Conservation (phyloP, 2,888 invertebrate genomes). For the Philereme transversata region DNA sequence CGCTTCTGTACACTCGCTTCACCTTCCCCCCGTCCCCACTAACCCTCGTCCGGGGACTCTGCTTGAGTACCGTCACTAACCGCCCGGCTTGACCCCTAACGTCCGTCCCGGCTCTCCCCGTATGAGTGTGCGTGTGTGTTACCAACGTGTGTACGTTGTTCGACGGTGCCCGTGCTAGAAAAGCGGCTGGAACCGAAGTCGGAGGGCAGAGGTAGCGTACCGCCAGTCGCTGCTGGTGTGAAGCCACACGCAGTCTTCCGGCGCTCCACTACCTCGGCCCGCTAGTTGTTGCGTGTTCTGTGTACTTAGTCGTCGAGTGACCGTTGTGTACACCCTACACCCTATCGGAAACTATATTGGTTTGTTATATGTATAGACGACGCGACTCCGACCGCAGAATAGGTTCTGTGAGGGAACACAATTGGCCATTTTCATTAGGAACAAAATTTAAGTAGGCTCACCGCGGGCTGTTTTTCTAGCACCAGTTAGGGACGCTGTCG, state of each 20-base stretch:
- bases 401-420: slow-evolving; percentile 83
- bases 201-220: slow-evolving; percentile 44
- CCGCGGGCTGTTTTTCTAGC: slow-evolving; percentile 88
- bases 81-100: slow-evolving; percentile 68
- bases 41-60: slow-evolving; percentile 49
- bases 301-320: slow-evolving; percentile 83
- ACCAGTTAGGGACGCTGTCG: slow-evolving; percentile 83
- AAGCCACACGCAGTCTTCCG: background rate
- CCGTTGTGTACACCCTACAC: slow-evolving; percentile 75
- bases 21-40: slow-evolving; percentile 50
- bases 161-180: slow-evolving; percentile 79
- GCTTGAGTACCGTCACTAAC: slow-evolving; percentile 53
- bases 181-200: slow-evolving; percentile 74
- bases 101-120: slow-evolving; percentile 52
- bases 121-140: slow-evolving; percentile 79
- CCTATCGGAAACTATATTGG: slow-evolving; percentile 81
- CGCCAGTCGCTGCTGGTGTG: slow-evolving; percentile 34
- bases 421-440: slow-evolving; percentile 82
- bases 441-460: slow-evolving; percentile 76
- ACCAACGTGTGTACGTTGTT: slow-evolving; percentile 57
- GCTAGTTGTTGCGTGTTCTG: slow-evolving; percentile 74
- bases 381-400: slow-evolving; percentile 82
- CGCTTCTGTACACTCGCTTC: slow-evolving; percentile 81
- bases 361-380: slow-evolving; percentile 81
- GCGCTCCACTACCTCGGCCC: slow-evolving; percentile 37